phyloP scores from a whole-genome alignment of 2,797 vertebrate species.

The Acrocephalus scirpaceus region DNA sequence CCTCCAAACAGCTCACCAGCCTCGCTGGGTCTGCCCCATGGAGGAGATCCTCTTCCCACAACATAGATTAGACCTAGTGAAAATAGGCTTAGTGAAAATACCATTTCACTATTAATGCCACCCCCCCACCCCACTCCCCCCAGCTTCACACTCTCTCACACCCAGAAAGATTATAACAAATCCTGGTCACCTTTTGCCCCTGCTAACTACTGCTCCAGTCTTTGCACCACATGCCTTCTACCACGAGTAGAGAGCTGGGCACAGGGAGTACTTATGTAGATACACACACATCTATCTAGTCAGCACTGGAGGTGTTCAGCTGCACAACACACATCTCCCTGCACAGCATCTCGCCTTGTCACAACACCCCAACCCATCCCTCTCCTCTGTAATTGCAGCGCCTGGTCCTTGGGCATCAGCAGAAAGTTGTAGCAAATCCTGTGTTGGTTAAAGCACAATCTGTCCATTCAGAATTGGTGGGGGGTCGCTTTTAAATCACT shows the following conservation, averaged over 20 bases:
- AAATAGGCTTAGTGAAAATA: conserved; percentile 67
- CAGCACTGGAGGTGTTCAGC: not conserved
- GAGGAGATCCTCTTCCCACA: conserved; percentile 53
- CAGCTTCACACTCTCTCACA: conserved; percentile 38
- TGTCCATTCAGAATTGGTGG: conserved; percentile 14
- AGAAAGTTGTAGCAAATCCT: conserved; percentile 58
- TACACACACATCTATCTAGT: not conserved
- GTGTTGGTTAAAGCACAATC: not conserved
- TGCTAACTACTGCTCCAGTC: conserved; percentile 44
- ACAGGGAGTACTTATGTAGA: not conserved
- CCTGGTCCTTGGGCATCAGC: conserved; percentile 42
- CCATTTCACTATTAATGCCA: conserved; percentile 51
- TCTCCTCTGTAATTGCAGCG: not conserved
- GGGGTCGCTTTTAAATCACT: conserved; percentile 39
- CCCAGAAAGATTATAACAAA: conserved; percentile 63
- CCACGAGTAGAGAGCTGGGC: not conserved
- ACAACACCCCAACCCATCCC: not conserved
- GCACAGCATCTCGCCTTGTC: not conserved
- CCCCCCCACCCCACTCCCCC: not conserved
- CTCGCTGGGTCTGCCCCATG: not conserved
- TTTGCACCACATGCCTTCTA: not conserved
- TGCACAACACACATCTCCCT: not conserved
- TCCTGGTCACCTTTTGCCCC: conserved; percentile 52
- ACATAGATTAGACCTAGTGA: conserved; percentile 59
- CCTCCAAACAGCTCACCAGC: conserved; percentile 32